Evolutionary conservation across 2,888 invertebrate species (phyloP), one percentile per base, ranked within the genome.

Genomic region (Cryptocephalus primarius): DNA sequence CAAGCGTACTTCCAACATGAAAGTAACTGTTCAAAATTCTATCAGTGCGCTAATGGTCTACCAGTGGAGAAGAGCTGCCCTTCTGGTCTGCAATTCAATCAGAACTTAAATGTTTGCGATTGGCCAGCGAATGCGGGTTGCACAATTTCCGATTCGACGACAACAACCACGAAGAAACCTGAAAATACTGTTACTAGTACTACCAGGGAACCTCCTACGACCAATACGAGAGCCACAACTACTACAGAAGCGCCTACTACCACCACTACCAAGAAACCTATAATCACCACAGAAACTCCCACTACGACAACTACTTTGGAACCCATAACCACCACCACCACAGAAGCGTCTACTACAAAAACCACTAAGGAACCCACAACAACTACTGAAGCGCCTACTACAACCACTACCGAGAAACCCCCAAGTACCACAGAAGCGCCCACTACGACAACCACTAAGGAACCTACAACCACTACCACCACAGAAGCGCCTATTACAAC

Each of bases 11-110:
- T 38, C n/a, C 40, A 42, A 11, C 22, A 45, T 11, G 36, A 39
- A 8, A 32, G 45, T 9, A 42, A 48, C 33, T 51, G 51, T 44
- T 33, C 42, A 9, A 47, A 43, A 12, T 51, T 49, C 41, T 51
- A 48, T 36, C 44, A 47, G 34, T 51, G 51, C 33, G 47, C 51
- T 8, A 48, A 48, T 41, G 48, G 48, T 8, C 10, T 38, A 8
- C 43, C 48, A 9, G 11, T 42, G 34, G 9, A 44, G 14, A 14
- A 32, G 13, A 43, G 32, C 8, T 48, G 48, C 32, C 36, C 43
- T n/a, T 8, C 11, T 10, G 22, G 11, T 32, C 22, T 46, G 9
- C 43, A 48, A 13, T 48, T 48, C 32, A 48, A 48, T 41, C 36
- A 43, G 10, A 32, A 10, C 9, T 10, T 46, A 33, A 45, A 46